Conservation (phyloP, 2,797 vertebrate species). For the Perodicticus potto region DNA sequence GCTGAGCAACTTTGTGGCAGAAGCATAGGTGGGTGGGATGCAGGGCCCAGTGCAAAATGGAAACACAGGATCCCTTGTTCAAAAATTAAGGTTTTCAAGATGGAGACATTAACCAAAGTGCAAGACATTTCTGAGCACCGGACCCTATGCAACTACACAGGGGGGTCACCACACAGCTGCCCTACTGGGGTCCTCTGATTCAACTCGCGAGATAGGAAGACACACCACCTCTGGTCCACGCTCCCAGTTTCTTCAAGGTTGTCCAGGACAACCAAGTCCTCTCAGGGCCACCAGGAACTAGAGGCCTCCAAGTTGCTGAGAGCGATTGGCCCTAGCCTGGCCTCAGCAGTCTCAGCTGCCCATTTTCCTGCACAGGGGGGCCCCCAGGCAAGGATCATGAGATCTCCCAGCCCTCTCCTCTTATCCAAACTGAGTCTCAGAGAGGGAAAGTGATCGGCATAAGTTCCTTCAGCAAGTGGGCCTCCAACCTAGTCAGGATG, state of each 20-base stretch:
- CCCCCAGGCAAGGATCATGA: rapidly evolving
- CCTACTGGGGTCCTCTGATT: neutral
- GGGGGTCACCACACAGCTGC: rapidly evolving
- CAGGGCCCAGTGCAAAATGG: neutral
- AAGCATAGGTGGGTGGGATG: neutral
- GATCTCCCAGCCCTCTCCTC: neutral
- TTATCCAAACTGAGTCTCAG: neutral
- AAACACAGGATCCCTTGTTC: neutral
- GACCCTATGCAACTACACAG: rapidly evolving
- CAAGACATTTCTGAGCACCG: rapidly evolving
- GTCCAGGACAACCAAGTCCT: neutral
- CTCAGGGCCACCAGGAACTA: neutral
- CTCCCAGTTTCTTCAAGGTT: neutral
- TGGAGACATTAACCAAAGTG: rapidly evolving
- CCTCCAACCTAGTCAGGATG: neutral
- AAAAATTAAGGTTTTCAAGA: neutral
- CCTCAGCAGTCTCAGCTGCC: neutral
- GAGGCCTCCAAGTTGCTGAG: neutral
- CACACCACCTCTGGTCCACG: neutral
- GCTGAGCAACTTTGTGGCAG: neutral
- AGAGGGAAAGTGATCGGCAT: neutral
- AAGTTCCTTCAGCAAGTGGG: neutral
- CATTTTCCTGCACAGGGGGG: too few species aligned
- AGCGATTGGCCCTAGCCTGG: neutral
- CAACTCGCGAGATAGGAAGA: neutral